Percentiles rank a stretch among this genome's conserved stretches.
Conservation (phyloP, 2,797 vertebrate species). For the Melanotaenia boesemani region DNA sequence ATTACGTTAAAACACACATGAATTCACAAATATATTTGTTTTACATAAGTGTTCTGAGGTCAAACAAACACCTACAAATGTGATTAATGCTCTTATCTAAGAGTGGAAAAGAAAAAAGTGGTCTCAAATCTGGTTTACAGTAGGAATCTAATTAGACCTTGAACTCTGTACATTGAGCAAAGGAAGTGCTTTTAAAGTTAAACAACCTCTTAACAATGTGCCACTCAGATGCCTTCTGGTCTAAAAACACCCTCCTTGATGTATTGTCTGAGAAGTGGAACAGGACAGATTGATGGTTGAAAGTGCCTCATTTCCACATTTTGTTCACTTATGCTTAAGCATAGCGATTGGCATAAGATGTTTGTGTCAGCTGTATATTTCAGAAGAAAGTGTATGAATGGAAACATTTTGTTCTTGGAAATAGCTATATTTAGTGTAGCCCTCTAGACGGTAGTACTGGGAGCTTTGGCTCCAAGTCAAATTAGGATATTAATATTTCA, state of each 20-base stretch:
- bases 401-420: background rate
- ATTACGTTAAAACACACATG: background rate
- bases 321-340: slow-evolving; percentile 74
- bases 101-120: background rate
- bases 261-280: slow-evolving; percentile 68
- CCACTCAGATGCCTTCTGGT: slow-evolving; percentile 39
- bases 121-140: slow-evolving; percentile 43
- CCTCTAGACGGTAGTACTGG: slow-evolving; percentile 61
- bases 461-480: background rate
- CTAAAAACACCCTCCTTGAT: slow-evolving; percentile 61
- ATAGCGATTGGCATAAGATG: slow-evolving; percentile 56
- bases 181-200: slow-evolving; percentile 67
- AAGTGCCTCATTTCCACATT: slow-evolving; percentile 72
- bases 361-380: background rate
- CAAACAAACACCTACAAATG: slow-evolving; percentile 29
- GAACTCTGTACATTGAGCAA: slow-evolving; percentile 49
- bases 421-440: background rate
- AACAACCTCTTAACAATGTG: slow-evolving; percentile 66
- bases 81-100: slow-evolving; percentile 54
- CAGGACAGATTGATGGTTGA: slow-evolving; percentile 54
- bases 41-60: slow-evolving; percentile 18
- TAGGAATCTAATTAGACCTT: slow-evolving; percentile 41
- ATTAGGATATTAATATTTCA: background rate
- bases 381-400: background rate
- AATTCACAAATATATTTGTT: slow-evolving; percentile 40